Conservation (phyloP, 2,113 vertebrate genomes). For the Pycnonotus jocosus region DNA sequence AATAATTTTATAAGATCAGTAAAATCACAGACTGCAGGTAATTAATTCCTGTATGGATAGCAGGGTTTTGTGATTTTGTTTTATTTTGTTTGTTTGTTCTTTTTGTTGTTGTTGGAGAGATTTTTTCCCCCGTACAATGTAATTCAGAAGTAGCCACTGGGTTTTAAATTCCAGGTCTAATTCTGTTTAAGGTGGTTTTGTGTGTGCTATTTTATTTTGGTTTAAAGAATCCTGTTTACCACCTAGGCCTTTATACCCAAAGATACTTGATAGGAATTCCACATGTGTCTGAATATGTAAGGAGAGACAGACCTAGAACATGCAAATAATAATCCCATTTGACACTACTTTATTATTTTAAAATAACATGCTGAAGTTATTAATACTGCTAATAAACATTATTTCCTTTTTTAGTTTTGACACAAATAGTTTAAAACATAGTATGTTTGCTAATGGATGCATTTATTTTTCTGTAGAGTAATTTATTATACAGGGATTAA, state of each 20-base stretch:
- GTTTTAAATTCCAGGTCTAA: neutral
- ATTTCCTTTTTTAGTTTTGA: neutral
- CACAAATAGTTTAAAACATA: neutral
- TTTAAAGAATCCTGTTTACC: neutral
- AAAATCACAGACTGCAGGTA: neutral
- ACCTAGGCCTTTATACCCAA: neutral
- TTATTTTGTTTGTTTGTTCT: neutral
- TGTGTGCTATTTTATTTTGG: neutral
- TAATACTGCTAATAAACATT: neutral
- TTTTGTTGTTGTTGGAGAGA: neutral
- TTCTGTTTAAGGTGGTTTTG: neutral
- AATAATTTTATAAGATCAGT: neutral
- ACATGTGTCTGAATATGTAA: neutral
- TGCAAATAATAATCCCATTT: neutral
- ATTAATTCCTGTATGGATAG: neutral
- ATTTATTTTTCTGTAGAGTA: neutral
- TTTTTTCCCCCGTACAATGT: fast-evolving
- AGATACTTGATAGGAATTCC: neutral
- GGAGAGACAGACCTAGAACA: neutral
- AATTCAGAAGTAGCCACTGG: neutral
- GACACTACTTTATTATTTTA: neutral
- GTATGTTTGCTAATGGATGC: neutral
- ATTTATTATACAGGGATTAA: neutral
- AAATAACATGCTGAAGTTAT: neutral
- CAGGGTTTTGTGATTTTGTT: neutral